These are phyloP conservation scores for Lophotriccus pileatus DNA, from an alignment of 2,797 vertebrate species.

Conservation along the genomic window DNA sequence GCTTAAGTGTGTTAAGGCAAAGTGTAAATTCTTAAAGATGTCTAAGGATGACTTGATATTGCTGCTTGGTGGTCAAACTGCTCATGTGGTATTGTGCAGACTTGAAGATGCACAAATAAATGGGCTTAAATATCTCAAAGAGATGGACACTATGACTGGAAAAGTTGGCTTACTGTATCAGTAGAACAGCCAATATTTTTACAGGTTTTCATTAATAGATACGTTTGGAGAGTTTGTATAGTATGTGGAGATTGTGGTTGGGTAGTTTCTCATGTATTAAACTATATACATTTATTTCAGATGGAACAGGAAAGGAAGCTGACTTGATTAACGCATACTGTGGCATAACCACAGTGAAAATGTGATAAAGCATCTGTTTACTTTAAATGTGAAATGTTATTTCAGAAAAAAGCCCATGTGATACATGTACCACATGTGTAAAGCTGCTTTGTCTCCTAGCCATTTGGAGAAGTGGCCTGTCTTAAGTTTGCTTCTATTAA, in stretches of 20 bases:
- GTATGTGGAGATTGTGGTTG: background rate
- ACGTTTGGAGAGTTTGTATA: background rate
- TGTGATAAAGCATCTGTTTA: background rate
- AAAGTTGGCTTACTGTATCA: background rate
- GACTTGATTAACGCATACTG: background rate
- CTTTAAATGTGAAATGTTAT: background rate
- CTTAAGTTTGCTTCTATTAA: background rate
- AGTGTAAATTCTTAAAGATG: background rate
- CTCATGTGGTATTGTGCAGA: background rate
- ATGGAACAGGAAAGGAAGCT: background rate
- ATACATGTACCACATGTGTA: background rate
- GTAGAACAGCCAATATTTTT: background rate
- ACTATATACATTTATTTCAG: background rate
- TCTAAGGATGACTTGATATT: background rate
- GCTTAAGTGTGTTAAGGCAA: background rate
- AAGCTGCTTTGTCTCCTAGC: background rate
- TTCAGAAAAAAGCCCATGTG: background rate
- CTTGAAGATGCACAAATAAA: background rate
- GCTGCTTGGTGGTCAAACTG: background rate
- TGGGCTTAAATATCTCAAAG: background rate
- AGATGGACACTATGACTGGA: background rate
- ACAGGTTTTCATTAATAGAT: background rate
- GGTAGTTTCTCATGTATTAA: background rate
- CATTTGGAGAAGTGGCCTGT: background rate
- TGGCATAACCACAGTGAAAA: background rate